phyloP scores from a whole-genome alignment of 2,113 vertebrate species.

The Glaucomys volans region DNA sequence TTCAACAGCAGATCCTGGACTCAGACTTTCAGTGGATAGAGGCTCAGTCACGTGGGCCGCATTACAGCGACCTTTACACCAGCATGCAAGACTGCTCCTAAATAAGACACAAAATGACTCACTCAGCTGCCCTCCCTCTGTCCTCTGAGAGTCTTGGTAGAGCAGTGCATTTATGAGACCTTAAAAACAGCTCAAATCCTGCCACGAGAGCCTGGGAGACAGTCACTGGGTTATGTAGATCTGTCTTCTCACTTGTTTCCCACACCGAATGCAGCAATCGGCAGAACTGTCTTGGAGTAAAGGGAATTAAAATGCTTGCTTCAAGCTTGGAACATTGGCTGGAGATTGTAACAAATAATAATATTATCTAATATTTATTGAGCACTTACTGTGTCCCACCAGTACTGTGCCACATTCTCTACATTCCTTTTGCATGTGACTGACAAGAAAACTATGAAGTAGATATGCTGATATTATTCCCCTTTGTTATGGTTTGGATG shows the following conservation, averaged over 20 bases:
- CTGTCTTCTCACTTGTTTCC: conserved; percentile 38
- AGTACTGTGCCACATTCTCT: background rate
- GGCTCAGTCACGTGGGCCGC: conserved; percentile 61
- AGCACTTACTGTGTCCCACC: conserved; percentile 23
- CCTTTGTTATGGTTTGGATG: background rate
- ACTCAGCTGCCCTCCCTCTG: conserved; percentile 15
- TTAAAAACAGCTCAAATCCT: background rate
- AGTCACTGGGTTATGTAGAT: background rate
- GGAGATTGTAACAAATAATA: background rate
- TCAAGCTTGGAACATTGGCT: conserved; percentile 5
- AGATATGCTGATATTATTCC: conserved; percentile 6
- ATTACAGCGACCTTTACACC: conserved; percentile 72
- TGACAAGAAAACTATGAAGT: conserved; percentile 24
- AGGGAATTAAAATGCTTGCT: conserved; percentile 55
- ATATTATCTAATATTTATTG: conserved; percentile 47
- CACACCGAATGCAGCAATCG: conserved; percentile 35
- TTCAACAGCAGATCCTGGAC: background rate
- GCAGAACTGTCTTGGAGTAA: background rate
- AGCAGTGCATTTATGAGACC: background rate
- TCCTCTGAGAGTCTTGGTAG: conserved; percentile 16
- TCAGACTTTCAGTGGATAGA: background rate
- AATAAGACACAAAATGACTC: conserved; percentile 77
- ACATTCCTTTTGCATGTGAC: background rate
- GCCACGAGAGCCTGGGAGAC: background rate
- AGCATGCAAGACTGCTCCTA: conserved; percentile 75